These are phyloP conservation scores for Lampris megalopsis DNA, from an alignment of 2,113 vertebrate species.

Conservation along the genomic window DNA sequence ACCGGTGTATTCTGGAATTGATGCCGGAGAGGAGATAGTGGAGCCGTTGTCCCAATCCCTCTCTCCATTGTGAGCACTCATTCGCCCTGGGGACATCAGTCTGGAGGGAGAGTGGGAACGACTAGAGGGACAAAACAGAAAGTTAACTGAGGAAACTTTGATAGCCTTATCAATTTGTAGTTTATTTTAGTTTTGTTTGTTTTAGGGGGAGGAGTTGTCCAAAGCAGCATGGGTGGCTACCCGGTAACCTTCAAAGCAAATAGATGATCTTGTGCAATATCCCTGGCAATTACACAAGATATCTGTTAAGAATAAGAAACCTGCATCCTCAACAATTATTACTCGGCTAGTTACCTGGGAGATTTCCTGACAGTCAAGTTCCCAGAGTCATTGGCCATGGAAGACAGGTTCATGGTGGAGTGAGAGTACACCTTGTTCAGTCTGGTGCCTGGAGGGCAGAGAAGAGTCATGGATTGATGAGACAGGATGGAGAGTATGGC, in stretches of 20 bases:
- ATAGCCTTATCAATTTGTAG: too few relatives aligned
- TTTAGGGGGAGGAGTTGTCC: too few relatives aligned
- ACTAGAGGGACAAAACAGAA: slow-evolving; percentile 14
- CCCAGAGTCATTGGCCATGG: slow-evolving; percentile 86
- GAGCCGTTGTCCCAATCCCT: slow-evolving; percentile 92
- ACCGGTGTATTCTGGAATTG: slow-evolving; percentile 94
- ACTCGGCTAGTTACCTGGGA: slow-evolving; percentile 75
- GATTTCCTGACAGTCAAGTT: slow-evolving; percentile 83
- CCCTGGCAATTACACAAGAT: too few relatives aligned
- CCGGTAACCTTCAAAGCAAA: too few relatives aligned
- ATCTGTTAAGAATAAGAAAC: not conserved
- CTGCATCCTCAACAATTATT: not conserved
- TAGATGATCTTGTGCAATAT: too few relatives aligned
- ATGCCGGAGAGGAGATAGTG: slow-evolving; percentile 89
- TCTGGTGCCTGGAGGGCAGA: slow-evolving; percentile 79
- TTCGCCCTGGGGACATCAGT: slow-evolving; percentile 86
- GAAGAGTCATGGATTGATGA: not conserved
- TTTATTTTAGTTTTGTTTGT: too few relatives aligned
- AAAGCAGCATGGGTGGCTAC: too few relatives aligned
- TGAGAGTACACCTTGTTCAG: slow-evolving; percentile 92
- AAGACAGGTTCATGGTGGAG: slow-evolving; percentile 90
- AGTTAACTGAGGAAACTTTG: not conserved
- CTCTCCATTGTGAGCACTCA: slow-evolving; percentile 83
- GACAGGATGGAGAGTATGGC: not conserved
- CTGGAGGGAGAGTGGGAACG: slow-evolving; percentile 90